Percentiles rank a stretch among this genome's conserved stretches.
phyloP scores from a whole-genome alignment of 2,113 vertebrate species.

The Xerus inauris region DNA sequence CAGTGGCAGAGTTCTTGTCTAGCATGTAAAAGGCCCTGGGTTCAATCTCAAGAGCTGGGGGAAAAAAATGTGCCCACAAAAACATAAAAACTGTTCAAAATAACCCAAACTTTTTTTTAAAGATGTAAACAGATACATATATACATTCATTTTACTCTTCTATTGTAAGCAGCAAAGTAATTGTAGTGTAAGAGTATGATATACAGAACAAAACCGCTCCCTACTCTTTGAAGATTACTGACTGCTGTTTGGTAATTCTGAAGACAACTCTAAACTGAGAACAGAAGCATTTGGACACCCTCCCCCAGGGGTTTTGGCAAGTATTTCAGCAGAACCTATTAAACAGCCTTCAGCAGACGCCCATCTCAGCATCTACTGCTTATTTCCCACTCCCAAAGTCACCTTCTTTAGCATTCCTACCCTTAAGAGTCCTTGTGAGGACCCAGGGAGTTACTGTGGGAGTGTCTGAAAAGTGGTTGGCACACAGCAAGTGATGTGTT shows the following conservation, averaged over 20 bases:
- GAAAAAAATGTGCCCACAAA: background rate
- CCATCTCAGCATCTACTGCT: background rate
- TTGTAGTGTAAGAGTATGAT: background rate
- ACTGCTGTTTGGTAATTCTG: background rate
- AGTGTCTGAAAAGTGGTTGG: background rate
- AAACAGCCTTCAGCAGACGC: background rate
- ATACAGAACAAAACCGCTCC: background rate
- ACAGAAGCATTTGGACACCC: background rate
- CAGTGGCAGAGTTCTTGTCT: background rate
- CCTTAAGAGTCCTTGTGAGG: background rate
- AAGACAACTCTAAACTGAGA: background rate
- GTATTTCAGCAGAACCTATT: background rate
- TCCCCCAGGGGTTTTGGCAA: background rate
- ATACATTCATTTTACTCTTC: background rate
- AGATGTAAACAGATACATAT: background rate
- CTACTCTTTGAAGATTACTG: background rate
- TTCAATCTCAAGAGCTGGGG: background rate
- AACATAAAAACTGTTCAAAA: background rate
- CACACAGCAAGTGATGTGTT: background rate
- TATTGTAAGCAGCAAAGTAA: background rate
- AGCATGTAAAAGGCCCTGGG: background rate
- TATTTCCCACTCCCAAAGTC: background rate
- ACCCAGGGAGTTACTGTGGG: background rate
- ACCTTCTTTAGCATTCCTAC: background rate
- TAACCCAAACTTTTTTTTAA: background rate